Evolutionary conservation across 2,797 vertebrate genomes (phyloP).

Genomic region (Bradypodion ventrale): DNA sequence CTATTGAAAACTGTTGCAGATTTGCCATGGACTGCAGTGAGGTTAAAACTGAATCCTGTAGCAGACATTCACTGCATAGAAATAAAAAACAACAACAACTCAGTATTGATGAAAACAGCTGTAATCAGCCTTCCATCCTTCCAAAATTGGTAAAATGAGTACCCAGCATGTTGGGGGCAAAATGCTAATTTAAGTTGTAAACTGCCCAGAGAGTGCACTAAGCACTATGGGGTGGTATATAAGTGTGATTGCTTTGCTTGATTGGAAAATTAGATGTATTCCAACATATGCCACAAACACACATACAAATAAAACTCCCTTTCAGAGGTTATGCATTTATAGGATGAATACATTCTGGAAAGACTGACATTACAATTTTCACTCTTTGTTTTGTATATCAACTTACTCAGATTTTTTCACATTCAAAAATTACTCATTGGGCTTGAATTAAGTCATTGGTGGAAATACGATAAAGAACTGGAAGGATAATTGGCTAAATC

Average conservation of each 20-base stretch:
- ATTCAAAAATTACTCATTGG: background rate
- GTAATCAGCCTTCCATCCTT: too few relatives aligned
- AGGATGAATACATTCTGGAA: background rate
- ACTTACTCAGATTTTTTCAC: background rate
- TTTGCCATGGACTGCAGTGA: background rate
- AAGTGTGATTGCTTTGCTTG: too few relatives aligned
- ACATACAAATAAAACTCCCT: background rate
- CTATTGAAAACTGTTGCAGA: background rate
- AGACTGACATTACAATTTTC: background rate
- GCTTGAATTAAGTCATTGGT: background rate
- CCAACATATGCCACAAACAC: background rate
- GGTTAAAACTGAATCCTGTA: background rate
- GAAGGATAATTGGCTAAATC: background rate
- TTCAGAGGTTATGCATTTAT: background rate
- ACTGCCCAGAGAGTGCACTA: too few relatives aligned
- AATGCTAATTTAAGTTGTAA: too few relatives aligned
- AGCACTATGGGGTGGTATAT: too few relatives aligned
- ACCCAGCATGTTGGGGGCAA: too few relatives aligned
- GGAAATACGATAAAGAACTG: background rate
- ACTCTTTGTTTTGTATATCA: background rate
- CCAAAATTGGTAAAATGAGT: too few relatives aligned
- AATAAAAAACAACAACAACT: slow-evolving; percentile 12
- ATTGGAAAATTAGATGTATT: background rate
- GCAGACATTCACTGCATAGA: background rate
- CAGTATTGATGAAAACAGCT: slow-evolving; percentile 7